phyloP scores from a whole-genome alignment of 2,888 invertebrate species.

The Trissolcus japonicus region DNA sequence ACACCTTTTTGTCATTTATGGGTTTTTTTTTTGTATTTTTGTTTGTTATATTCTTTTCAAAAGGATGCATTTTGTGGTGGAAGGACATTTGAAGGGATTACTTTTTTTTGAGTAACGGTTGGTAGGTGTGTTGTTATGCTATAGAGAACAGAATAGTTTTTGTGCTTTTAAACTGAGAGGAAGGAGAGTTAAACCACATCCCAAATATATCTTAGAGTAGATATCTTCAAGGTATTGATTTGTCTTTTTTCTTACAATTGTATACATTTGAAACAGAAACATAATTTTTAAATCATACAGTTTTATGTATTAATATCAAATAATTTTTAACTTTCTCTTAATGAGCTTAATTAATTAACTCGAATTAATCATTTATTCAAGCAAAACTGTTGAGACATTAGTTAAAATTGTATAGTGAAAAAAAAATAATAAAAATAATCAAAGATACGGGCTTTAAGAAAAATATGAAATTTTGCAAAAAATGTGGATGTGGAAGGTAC shows the following conservation, averaged over 20 bases:
- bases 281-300: slow-evolving; percentile 21
- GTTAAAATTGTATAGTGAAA: slow-evolving; percentile 9
- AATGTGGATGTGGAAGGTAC: slow-evolving; percentile 42
- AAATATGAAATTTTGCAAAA: too few species aligned
- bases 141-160: slow-evolving; percentile 58
- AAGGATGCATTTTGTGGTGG: slow-evolving; percentile 59
- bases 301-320: slow-evolving; percentile 15
- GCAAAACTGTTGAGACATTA: slow-evolving; percentile 51
- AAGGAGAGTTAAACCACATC: slow-evolving; percentile 72
- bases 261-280: slow-evolving; percentile 20
- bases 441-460: too few species aligned
- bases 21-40: slow-evolving; percentile 38
- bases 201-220: slow-evolving; percentile 59
- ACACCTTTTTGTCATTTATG: slow-evolving; percentile 11
- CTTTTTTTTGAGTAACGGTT: slow-evolving; percentile 45
- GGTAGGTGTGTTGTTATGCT: slow-evolving; percentile 61
- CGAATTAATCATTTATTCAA: slow-evolving; percentile 21
- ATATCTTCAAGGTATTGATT: slow-evolving; percentile 48
- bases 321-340: slow-evolving; percentile 43
- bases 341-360: slow-evolving; percentile 44
- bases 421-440: too few species aligned
- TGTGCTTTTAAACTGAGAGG: slow-evolving; percentile 75
- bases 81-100: slow-evolving; percentile 60
- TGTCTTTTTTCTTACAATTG: slow-evolving; percentile 39
- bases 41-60: slow-evolving; percentile 51